Evolutionary conservation across 1,140 invertebrate genomes (phyloP).

Genomic region (Pachyrhynchus sulphureomaculatus): DNA sequence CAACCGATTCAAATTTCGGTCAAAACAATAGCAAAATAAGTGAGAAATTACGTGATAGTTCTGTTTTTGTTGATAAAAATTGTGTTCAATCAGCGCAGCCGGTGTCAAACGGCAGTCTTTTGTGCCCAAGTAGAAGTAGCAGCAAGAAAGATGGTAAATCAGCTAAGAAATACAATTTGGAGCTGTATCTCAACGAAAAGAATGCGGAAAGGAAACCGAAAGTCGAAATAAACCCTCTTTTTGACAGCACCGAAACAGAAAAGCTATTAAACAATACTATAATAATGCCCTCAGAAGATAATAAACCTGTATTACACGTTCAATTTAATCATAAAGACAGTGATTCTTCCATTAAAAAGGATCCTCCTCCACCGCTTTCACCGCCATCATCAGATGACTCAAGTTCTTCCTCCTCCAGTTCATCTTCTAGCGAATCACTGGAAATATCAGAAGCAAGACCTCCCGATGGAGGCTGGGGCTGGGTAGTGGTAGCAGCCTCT

Average conservation of each 20-base stretch:
- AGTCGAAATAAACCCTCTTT: conserved; percentile 19
- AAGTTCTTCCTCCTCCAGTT: conserved; percentile 49
- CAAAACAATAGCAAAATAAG: conserved; percentile 26
- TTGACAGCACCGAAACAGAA: conserved; percentile 10
- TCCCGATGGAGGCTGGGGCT: conserved; percentile 77
- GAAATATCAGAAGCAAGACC: conserved; percentile 65
- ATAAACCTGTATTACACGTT: conserved; percentile 58
- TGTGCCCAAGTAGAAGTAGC: neutral
- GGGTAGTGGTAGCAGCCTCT: conserved; percentile 80
- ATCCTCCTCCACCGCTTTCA: conserved; percentile 46
- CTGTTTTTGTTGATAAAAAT: neutral
- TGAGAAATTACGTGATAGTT: conserved; percentile 3
- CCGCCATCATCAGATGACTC: conserved; percentile 49
- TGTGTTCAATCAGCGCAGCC: conserved; percentile 1
- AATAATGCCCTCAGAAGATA: conserved; percentile 40
- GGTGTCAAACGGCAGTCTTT: conserved; percentile 5
- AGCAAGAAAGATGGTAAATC: conserved; percentile 3
- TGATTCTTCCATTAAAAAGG: conserved; percentile 49
- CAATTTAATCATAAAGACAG: conserved; percentile 57
- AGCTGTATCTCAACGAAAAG: conserved; percentile 26
- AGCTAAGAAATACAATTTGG: conserved; percentile 15
- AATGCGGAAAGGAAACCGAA: conserved; percentile 28
- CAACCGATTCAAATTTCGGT: conserved; percentile 9
- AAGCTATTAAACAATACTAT: conserved; percentile 6
- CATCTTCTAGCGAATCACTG: conserved; percentile 58